Evolutionary conservation across 1,140 invertebrate species (phyloP).

Genomic region (Plodia interpunctella): DNA sequence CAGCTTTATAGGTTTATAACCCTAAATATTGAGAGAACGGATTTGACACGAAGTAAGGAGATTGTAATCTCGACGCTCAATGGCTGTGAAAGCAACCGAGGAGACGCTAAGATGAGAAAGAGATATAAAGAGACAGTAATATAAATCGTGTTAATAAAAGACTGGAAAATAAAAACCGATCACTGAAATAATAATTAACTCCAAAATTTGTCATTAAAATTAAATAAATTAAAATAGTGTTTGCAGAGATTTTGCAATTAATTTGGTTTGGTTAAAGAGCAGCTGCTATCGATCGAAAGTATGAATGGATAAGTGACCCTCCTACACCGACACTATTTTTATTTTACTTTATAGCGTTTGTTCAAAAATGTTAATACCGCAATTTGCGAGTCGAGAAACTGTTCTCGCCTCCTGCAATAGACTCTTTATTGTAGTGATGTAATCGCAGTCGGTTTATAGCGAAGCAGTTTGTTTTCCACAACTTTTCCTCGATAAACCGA

Average conservation of each 20-base stretch:
- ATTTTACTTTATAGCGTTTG: slow-evolving; percentile 40
- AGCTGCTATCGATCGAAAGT: not conserved
- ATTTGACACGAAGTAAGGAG: not conserved
- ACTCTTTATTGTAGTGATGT: slow-evolving; percentile 32
- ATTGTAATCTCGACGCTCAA: no score
- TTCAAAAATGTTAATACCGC: slow-evolving; percentile 62
- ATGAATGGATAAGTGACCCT: slow-evolving; percentile 14
- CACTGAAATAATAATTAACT: no score
- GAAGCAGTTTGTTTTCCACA: slow-evolving; percentile 29
- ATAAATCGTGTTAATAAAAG: no score
- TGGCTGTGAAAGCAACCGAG: no score
- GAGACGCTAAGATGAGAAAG: no score
- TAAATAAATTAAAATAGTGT: not conserved
- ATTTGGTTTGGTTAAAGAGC: no score
- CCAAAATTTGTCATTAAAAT: no score
- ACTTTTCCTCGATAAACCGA: slow-evolving; percentile 24
- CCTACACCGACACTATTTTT: not conserved
- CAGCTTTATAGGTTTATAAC: slow-evolving; percentile 4
- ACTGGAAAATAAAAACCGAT: no score
- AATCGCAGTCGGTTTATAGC: slow-evolving; percentile 31
- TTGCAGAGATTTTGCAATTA: no score
- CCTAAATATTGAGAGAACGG: not conserved
- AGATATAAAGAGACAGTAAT: no score
- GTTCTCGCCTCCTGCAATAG: slow-evolving; percentile 16
- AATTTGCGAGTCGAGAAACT: slow-evolving; percentile 42